Conservation (phyloP, 2,797 vertebrate species). For the Diplodus puntazzo region DNA sequence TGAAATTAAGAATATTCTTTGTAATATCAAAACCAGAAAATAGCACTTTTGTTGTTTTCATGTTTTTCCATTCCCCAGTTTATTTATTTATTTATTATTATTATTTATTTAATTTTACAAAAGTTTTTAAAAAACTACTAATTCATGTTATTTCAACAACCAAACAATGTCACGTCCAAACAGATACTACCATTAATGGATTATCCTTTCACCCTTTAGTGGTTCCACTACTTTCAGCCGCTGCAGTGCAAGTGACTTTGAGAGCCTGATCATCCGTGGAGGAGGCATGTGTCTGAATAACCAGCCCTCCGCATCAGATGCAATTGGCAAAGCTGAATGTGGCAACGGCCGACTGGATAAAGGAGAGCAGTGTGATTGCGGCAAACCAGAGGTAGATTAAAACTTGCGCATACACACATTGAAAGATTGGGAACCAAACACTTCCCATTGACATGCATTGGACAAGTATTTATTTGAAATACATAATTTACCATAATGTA, state of each 20-base stretch:
- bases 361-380: constrained; percentile 92
- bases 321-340: constrained; percentile 84
- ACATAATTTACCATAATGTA: too few relatives aligned
- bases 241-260: constrained; percentile 89
- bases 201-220: constrained; percentile 69
- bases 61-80: background rate
- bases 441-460: background rate
- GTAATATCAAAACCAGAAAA: background rate
- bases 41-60: background rate
- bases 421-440: background rate
- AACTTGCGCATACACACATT: background rate
- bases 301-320: constrained; percentile 77
- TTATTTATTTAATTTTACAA: too few relatives aligned
- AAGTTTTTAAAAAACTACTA: background rate
- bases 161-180: background rate
- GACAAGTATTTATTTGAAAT: background rate
- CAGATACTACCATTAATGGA: constrained; percentile 3
- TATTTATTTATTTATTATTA: too few relatives aligned
- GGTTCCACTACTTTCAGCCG: constrained; percentile 85
- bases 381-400: constrained; percentile 84
- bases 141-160: background rate
- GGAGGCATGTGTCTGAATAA: constrained; percentile 90
- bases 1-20: background rate
- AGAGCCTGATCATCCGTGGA: constrained; percentile 83
- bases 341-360: constrained; percentile 89